Percentiles rank a stretch among this genome's conserved stretches.
Conservation (phyloP, 1,140 invertebrate genomes). For the Psilanteris sp. region DNA sequence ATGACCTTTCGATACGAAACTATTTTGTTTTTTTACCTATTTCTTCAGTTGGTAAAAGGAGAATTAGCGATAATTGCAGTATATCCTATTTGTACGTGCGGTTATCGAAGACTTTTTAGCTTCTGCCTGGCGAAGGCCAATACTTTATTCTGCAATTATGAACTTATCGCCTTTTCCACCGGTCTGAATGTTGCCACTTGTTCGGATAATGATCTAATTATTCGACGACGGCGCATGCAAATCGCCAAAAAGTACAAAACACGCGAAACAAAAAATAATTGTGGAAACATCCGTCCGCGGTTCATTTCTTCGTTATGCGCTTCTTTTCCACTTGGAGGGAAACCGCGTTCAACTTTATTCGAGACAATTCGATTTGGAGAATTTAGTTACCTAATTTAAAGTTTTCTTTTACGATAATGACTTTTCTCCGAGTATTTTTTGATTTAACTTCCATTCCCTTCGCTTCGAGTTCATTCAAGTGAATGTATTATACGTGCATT, state of each 20-base stretch:
- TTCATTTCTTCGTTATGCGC: slow-evolving; percentile 15
- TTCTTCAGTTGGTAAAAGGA: slow-evolving; percentile 25
- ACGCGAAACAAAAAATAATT: slow-evolving; percentile 17
- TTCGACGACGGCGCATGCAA: slow-evolving; percentile 1
- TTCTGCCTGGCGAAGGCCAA: slow-evolving; percentile 15
- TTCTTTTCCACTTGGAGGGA: slow-evolving; percentile 12
- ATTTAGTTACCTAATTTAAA: slow-evolving; percentile 38
- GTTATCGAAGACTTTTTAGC: slow-evolving; percentile 28
- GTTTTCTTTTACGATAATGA: slow-evolving; percentile 37
- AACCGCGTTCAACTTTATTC: slow-evolving; percentile 17
- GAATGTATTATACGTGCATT: slow-evolving; percentile 18
- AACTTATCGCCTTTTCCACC: slow-evolving; percentile 14
- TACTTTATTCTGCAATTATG: slow-evolving; percentile 11
- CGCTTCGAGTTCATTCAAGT: slow-evolving; percentile 9
- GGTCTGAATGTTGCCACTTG: background rate
- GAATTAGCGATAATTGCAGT: slow-evolving; percentile 50
- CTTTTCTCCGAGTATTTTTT: slow-evolving; percentile 16
- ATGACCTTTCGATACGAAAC: slow-evolving; percentile 44
- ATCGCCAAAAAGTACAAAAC: slow-evolving; percentile 14
- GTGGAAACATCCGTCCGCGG: slow-evolving; percentile 1
- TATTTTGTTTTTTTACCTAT: slow-evolving; percentile 26
- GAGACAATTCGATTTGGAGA: slow-evolving; percentile 26
- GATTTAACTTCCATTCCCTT: slow-evolving; percentile 12
- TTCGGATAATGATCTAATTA: slow-evolving; percentile 19
- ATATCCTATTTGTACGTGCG: slow-evolving; percentile 8